Percentiles rank a stretch among this genome's conserved stretches.
phyloP scores from a whole-genome alignment of 1,140 invertebrate species.

The Diprion similis region DNA sequence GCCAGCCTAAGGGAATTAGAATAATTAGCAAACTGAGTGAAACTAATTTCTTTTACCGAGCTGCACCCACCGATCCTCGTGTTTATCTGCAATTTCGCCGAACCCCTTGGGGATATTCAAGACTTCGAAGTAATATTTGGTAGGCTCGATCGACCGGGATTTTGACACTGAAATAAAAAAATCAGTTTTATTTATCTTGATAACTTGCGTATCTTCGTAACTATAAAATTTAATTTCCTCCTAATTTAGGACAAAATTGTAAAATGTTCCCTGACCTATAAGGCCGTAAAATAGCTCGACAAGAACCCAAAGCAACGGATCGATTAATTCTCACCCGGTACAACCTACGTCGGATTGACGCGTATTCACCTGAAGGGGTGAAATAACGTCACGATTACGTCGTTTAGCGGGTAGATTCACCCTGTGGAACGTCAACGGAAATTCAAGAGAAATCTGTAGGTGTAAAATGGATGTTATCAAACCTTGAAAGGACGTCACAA shows the following conservation, averaged over 20 bases:
- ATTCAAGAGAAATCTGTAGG: no score
- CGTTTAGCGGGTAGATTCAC: background rate
- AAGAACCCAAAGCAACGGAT: no score
- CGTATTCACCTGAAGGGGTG: background rate
- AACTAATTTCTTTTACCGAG: background rate
- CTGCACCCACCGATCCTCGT: background rate
- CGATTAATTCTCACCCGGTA: no score
- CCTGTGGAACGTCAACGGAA: background rate
- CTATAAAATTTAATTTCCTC: no score
- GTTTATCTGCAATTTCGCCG: no score
- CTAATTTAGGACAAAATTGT: no score
- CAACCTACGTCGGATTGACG: background rate
- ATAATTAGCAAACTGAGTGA: background rate
- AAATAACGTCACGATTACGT: background rate
- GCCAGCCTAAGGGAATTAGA: background rate
- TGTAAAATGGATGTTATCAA: background rate
- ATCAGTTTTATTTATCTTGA: background rate
- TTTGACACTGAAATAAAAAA: background rate
- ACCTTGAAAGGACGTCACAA: background rate
- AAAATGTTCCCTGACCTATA: no score
- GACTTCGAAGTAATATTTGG: no score
- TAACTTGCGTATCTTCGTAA: background rate
- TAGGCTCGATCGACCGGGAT: background rate
- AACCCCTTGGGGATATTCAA: no score
- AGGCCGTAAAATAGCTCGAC: no score